Conservation (phyloP, 2,797 vertebrate genomes). For the Danionella dracula region DNA sequence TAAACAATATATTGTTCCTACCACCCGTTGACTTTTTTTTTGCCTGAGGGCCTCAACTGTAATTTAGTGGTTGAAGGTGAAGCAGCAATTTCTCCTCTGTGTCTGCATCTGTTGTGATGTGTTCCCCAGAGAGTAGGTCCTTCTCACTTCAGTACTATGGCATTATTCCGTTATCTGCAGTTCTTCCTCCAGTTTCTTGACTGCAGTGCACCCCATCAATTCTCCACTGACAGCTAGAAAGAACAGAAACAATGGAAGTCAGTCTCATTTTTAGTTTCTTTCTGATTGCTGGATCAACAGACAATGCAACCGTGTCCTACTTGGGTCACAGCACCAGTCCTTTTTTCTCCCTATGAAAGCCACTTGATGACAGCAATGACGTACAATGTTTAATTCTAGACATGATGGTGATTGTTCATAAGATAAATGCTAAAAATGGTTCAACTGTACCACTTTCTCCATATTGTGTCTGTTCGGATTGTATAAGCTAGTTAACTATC, state of each 20-base stretch:
- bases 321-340: constrained; percentile 2
- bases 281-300: constrained; percentile 33
- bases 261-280: constrained; percentile 45
- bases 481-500: no score
- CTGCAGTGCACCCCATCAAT: constrained; percentile 47
- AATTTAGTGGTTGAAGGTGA: constrained; percentile 33
- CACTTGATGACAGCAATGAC: constrained; percentile 26
- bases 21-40: constrained; percentile 25
- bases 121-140: constrained; percentile 43
- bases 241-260: constrained; percentile 47
- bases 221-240: constrained; percentile 39
- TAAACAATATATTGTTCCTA: constrained; percentile 21
- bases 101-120: constrained; percentile 40
- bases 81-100: constrained; percentile 26
- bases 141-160: constrained; percentile 39
- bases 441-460: no score
- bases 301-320: constrained; percentile 21
- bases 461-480: no score
- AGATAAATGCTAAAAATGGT: no score
- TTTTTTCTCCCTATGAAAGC: constrained; percentile 7
- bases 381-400: no score
- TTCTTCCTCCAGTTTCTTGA: constrained; percentile 37
- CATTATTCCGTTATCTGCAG: constrained; percentile 50
- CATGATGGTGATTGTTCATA: no score
- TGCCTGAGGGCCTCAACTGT: constrained; percentile 34